Base-by-base conservation (phyloP, 2,888 invertebrate genomes). In the Coenonympha glycerion region DNA sequence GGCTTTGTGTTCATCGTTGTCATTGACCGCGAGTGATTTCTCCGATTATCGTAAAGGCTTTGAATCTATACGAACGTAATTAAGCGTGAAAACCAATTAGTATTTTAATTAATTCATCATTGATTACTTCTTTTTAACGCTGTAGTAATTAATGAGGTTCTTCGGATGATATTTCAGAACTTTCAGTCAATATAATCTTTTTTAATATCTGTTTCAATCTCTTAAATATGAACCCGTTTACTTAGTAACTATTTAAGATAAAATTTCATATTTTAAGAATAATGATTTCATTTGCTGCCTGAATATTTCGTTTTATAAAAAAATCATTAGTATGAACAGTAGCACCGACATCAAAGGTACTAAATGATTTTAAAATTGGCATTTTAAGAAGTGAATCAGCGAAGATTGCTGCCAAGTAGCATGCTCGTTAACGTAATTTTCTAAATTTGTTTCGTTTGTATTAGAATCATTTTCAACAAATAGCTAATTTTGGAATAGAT, bases 21-120 rank as follows among this genome's bases (percentile, higher is more conserved):
- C 81, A 82, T 81, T 82, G 82, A 78, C 78, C 78, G 63, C 71
- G 52, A 61, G 69, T 61, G 70, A 71, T 79, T 79, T 79, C 76
- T 73, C 73, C 73, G 73, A 80, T 80, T 76, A 76, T 65, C 64
- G 60, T 62, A 63, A 65, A 75, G 73, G 72, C 61, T 72, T 63
- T 61, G 58, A 26, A 33, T 47, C 28, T 57, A 64, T 63, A 58
- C 22, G 37, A 33, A 21, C 31, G 22, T n/a, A 26, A 46, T 24
- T 44, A 6, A 21, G 44, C 44, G 22, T 45, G 44, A 36, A 26
- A 26, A 18, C 24, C 6, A 45, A 45, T 45, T 34, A 24, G 16
- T 15, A 16, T 46, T 46, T 19, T 18, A 46, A 26, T 26, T 36
- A 13, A 46, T 26, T 36, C 18, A 26, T 36, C 18, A 19, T 16